These are phyloP conservation scores for Amazona guildingii DNA, from an alignment of 2,113 vertebrate species.

Conservation along the genomic window DNA sequence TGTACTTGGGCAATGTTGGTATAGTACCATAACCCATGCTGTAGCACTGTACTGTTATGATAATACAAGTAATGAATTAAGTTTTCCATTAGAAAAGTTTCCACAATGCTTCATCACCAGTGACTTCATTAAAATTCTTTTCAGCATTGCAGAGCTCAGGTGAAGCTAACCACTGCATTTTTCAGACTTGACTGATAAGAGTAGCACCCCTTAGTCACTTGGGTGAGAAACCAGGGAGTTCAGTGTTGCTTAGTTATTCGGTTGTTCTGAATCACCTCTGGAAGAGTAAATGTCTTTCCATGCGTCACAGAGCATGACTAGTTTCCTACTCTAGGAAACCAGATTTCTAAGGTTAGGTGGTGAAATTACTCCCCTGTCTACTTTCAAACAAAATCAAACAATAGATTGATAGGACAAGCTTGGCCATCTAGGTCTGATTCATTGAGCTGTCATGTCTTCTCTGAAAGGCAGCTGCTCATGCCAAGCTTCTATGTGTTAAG, in stretches of 20 bases:
- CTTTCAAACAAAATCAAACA: neutral
- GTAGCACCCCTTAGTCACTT: neutral
- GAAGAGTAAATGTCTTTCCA: neutral
- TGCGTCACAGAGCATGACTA: neutral
- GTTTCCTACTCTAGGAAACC: neutral
- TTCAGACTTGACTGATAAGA: neutral
- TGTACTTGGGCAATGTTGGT: neutral
- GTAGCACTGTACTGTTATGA: neutral
- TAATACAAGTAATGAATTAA: neutral
- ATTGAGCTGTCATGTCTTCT: neutral
- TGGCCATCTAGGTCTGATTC: neutral
- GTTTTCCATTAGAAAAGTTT: neutral
- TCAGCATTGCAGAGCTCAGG: neutral
- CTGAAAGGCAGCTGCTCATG: constrained; percentile 40
- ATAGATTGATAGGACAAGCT: neutral
- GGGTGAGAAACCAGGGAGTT: neutral
- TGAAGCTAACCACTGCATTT: neutral
- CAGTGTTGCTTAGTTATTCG: neutral
- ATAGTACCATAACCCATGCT: neutral
- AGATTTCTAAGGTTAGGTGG: neutral
- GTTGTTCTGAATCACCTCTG: neutral
- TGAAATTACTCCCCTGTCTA: neutral
- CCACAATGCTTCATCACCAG: neutral
- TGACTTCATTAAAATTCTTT: neutral
- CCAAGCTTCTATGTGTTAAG: constrained; percentile 2